A percentile compares a stretch with the other conserved stretches of the same genome.
These are phyloP conservation scores for Limonius californicus DNA, from an alignment of 1,140 invertebrate species.

Conservation along the genomic window DNA sequence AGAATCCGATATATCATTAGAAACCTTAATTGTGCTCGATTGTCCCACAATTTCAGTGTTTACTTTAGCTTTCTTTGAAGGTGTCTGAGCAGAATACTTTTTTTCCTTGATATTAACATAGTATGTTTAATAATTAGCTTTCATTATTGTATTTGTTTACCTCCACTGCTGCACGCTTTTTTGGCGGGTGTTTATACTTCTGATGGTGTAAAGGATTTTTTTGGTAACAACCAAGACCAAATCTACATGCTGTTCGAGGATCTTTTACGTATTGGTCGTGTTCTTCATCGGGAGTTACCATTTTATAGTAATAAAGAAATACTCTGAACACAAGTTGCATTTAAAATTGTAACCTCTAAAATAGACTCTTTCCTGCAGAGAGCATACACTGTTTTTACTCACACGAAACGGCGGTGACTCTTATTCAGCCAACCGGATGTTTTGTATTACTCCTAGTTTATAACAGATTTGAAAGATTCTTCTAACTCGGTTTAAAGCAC, in stretches of 20 bases:
- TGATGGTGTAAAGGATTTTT: conserved; percentile 73
- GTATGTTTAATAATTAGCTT: background rate
- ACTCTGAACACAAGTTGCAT: no score
- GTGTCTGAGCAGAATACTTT: background rate
- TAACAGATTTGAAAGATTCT: no score
- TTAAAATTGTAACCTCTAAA: no score
- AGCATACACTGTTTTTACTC: no score
- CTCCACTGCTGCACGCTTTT: conserved; percentile 25
- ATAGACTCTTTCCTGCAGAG: no score
- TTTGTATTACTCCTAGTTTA: no score
- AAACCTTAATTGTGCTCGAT: background rate
- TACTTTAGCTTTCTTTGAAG: background rate
- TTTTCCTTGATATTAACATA: background rate
- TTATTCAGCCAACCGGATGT: no score
- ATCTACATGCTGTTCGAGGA: conserved; percentile 63
- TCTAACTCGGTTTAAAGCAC: no score
- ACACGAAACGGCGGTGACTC: no score
- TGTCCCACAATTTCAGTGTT: background rate
- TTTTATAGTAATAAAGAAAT: background rate
- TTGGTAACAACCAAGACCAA: conserved; percentile 78
- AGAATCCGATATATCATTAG: background rate
- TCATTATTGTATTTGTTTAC: background rate
- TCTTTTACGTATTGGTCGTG: conserved; percentile 42
- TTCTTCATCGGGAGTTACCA: conserved; percentile 10
- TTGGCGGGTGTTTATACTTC: conserved; percentile 73